These are phyloP conservation scores for Phania funesta DNA, from an alignment of 2,888 invertebrate genomes.

Conservation along the genomic window DNA sequence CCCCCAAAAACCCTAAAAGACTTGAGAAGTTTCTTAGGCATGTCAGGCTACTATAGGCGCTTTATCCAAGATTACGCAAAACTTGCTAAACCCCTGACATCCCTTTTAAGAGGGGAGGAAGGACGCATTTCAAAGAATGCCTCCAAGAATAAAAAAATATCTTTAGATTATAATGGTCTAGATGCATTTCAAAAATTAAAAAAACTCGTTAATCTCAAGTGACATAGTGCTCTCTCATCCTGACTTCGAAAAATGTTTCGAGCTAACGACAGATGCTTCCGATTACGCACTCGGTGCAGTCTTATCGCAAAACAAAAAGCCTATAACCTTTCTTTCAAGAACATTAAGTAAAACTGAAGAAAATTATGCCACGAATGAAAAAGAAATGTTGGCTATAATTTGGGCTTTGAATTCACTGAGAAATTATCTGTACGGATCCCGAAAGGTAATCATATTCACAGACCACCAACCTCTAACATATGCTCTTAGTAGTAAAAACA, in stretches of 20 bases:
- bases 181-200: conserved; percentile 21
- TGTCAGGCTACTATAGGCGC: conserved; percentile 28
- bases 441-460: too few relatives aligned
- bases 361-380: too few relatives aligned
- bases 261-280: conserved; percentile 61
- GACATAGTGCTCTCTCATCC: neutral
- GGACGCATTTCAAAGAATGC: conserved; percentile 7
- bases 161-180: conserved; percentile 6
- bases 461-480: neutral
- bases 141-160: neutral
- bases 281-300: conserved; percentile 70
- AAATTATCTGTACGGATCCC: neutral
- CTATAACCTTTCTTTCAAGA: neutral
- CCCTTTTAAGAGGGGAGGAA: too few relatives aligned
- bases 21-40: conserved; percentile 29
- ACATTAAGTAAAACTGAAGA: too few relatives aligned
- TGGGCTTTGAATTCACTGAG: neutral
- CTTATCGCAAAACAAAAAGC: conserved; percentile 4
- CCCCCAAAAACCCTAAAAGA: conserved; percentile 9
- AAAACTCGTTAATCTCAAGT: conserved; percentile 58
- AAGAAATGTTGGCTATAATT: too few relatives aligned
- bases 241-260: conserved; percentile 51
- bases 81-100: too few relatives aligned
- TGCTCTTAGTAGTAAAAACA: neutral
- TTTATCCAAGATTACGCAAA: too few relatives aligned